These are phyloP conservation scores for Lethrus apterus DNA, from an alignment of 1,140 invertebrate species.

Conservation along the genomic window DNA sequence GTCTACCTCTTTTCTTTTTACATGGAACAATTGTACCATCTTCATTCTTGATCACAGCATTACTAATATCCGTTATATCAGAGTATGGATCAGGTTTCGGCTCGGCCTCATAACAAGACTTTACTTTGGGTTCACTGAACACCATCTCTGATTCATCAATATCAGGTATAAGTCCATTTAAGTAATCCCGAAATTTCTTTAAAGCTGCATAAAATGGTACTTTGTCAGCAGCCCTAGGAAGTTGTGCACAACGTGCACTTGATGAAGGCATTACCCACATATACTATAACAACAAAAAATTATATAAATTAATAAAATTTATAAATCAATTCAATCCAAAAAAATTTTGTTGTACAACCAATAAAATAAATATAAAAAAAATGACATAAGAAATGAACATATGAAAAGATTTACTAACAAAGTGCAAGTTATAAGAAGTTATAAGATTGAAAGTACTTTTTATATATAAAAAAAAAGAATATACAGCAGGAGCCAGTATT, in stretches of 20 bases:
- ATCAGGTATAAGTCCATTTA: constrained; percentile 82
- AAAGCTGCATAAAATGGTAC: constrained; percentile 93
- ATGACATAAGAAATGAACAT: too few relatives aligned
- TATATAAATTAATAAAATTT: not conserved
- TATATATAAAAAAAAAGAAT: too few relatives aligned
- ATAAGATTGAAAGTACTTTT: too few relatives aligned
- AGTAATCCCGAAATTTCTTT: constrained; percentile 89
- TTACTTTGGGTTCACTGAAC: constrained; percentile 73
- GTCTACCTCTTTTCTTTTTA: constrained; percentile 82
- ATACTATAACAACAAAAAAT: constrained; percentile 58
- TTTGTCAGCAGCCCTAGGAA: constrained; percentile 92
- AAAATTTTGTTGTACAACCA: too few relatives aligned
- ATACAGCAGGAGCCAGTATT: not conserved
- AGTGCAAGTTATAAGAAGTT: too few relatives aligned
- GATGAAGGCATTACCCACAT: constrained; percentile 99
- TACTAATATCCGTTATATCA: constrained; percentile 43
- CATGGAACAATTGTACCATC: constrained; percentile 57
- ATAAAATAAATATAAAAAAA: too few relatives aligned
- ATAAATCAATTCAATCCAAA: too few relatives aligned
- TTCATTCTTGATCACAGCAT: constrained; percentile 46
- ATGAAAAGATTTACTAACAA: too few relatives aligned
- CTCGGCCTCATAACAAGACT: constrained; percentile 51
- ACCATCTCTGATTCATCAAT: constrained; percentile 88
- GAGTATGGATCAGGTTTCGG: constrained; percentile 39
- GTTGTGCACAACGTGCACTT: constrained; percentile 89